Percentiles rank a stretch among this genome's conserved stretches.
Evolutionary conservation across 2,113 vertebrate genomes (phyloP).

Genomic region (Brachyhypopomus gauderio): DNA sequence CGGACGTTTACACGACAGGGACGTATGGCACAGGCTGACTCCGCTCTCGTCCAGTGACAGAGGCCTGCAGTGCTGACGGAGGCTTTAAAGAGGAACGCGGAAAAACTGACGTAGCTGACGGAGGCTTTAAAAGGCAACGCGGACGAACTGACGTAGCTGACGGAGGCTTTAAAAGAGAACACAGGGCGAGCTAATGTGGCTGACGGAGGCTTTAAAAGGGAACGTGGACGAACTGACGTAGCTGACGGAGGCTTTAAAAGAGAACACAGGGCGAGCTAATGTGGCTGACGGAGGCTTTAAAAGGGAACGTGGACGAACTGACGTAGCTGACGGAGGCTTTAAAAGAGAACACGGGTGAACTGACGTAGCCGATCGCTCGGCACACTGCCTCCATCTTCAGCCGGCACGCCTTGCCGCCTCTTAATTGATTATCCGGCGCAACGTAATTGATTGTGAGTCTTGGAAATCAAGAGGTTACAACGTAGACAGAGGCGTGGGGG

Average conservation of each 20-base stretch:
- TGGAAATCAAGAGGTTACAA: conserved; percentile 47
- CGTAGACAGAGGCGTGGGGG: conserved; percentile 35
- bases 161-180: no score
- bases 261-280: conserved; percentile 2
- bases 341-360: conserved; percentile 6
- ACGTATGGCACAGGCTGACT: conserved; percentile 18
- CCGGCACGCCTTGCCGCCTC: conserved; percentile 49
- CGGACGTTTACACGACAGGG: conserved; percentile 19
- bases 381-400: conserved; percentile 34
- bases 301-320: neutral
- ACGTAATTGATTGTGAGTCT: conserved; percentile 55
- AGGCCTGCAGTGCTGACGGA: no score
- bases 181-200: neutral
- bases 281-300: neutral
- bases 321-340: neutral
- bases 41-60: neutral
- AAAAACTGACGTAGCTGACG: neutral
- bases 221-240: conserved; percentile 8
- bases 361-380: conserved; percentile 23
- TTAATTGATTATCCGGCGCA: conserved; percentile 61
- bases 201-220: neutral
- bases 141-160: conserved; percentile 12
- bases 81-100: conserved; percentile 15
- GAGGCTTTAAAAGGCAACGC: conserved; percentile 6
- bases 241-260: conserved; percentile 5